Percentiles rank a stretch among this genome's conserved stretches.
Evolutionary conservation across 2,888 invertebrate species (phyloP).

Genomic region (Eupsilia transversa): DNA sequence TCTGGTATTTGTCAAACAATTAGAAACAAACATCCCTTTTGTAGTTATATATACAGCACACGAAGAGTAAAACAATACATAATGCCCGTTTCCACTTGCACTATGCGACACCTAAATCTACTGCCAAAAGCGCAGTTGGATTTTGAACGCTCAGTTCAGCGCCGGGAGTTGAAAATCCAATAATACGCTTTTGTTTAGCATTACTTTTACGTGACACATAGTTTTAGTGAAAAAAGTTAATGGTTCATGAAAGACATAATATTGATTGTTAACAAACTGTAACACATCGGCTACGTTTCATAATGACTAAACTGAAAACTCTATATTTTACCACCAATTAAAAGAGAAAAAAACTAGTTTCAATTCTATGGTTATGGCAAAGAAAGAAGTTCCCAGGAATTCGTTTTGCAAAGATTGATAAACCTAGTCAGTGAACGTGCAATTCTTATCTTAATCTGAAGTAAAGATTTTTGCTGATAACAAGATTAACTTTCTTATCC

Average conservation of each 20-base stretch:
- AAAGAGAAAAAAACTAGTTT: background rate
- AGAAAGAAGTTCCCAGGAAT: slow-evolving; percentile 1
- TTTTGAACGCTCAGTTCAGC: background rate
- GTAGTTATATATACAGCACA: slow-evolving; percentile 21
- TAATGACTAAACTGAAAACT: background rate
- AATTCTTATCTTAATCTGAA: background rate
- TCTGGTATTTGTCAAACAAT: slow-evolving; percentile 34
- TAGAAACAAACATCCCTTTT: slow-evolving; percentile 47
- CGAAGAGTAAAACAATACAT: slow-evolving; percentile 32
- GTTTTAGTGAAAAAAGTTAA: background rate
- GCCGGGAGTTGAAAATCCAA: background rate
- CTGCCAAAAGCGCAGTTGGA: background rate
- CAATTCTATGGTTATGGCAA: background rate
- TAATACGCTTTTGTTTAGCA: background rate
- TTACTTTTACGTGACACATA: background rate
- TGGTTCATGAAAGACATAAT: slow-evolving; percentile 10
- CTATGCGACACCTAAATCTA: background rate
- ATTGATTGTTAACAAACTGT: slow-evolving; percentile 32
- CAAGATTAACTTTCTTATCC: slow-evolving; percentile 8
- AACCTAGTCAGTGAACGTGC: slow-evolving; percentile 20
- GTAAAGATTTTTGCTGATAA: background rate
- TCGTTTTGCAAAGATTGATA: background rate
- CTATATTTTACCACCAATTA: slow-evolving; percentile 11
- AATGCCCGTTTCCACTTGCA: background rate
- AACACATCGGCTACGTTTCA: background rate